These are phyloP conservation scores for Melieria crassipennis DNA, from an alignment of 2,888 invertebrate species.

Conservation along the genomic window DNA sequence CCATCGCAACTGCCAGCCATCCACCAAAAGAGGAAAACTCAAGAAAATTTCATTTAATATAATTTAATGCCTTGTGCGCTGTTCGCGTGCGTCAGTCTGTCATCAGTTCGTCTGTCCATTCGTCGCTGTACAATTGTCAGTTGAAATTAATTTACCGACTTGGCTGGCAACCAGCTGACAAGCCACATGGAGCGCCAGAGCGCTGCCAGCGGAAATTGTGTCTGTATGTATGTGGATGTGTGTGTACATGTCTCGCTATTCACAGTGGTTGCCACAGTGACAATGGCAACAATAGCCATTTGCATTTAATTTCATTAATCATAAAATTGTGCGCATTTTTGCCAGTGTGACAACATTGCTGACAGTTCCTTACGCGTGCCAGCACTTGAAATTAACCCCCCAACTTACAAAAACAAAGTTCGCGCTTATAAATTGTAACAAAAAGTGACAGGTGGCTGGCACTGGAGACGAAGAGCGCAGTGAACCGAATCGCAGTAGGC, in stretches of 20 bases:
- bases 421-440: too few species aligned
- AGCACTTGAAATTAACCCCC: too few species aligned
- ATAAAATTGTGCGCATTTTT: slow-evolving; percentile 2
- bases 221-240: too few species aligned
- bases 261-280: too few species aligned
- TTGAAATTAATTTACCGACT: slow-evolving; percentile 28
- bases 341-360: not conserved
- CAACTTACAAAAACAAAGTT: too few species aligned
- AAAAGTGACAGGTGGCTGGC: too few species aligned
- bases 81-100: not conserved
- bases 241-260: too few species aligned
- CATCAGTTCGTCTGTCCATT: not conserved
- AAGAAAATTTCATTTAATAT: slow-evolving; percentile 27
- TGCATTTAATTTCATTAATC: slow-evolving; percentile 4
- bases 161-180: slow-evolving; percentile 11
- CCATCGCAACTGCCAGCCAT: too few species aligned
- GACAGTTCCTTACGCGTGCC: too few species aligned
- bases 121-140: slow-evolving; percentile 1
- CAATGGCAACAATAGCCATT: too few species aligned
- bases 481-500: too few species aligned
- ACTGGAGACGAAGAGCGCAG: too few species aligned
- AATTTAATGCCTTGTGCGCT: slow-evolving; percentile 21
- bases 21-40: not conserved
- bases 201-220: not conserved
- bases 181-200: slow-evolving; percentile 1